A percentile compares a stretch with the other conserved stretches of the same genome.
Evolutionary conservation across 2,888 invertebrate species (phyloP).

Genomic region (Choreutis nemorana): DNA sequence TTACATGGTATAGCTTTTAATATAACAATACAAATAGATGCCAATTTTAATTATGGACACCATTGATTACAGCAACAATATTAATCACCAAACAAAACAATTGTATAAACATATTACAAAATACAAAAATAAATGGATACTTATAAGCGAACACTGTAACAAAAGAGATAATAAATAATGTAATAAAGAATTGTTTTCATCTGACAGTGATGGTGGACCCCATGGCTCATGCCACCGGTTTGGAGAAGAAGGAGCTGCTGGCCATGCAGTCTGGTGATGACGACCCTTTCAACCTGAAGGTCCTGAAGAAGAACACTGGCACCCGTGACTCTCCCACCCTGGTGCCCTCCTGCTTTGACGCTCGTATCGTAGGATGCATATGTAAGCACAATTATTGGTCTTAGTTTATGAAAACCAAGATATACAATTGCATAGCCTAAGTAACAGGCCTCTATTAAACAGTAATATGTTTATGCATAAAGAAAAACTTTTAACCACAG

Average conservation of each 20-base stretch:
- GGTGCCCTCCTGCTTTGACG: conserved; percentile 89
- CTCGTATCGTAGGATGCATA: conserved; percentile 93
- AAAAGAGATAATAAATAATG: too few relatives aligned
- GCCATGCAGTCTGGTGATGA: conserved; percentile 89
- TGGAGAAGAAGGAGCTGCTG: conserved; percentile 89
- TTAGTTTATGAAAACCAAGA: not conserved
- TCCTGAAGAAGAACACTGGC: conserved; percentile 80
- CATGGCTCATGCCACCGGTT: conserved; percentile 91
- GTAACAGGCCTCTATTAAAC: too few relatives aligned
- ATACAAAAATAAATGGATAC: not conserved
- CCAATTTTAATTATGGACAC: too few relatives aligned
- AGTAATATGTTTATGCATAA: too few relatives aligned
- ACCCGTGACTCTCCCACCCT: conserved; percentile 87
- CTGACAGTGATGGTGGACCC: conserved; percentile 82
- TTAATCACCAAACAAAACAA: too few relatives aligned
- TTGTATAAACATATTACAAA: not conserved
- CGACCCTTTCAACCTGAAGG: conserved; percentile 86
- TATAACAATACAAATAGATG: not conserved
- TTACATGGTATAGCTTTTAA: too few relatives aligned
- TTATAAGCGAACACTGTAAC: not conserved
- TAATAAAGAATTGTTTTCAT: too few relatives aligned
- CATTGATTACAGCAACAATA: too few relatives aligned
- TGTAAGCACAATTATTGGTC: conserved; percentile 71
- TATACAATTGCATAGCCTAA: too few relatives aligned
- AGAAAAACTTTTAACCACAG: too few relatives aligned